phyloP scores from a whole-genome alignment of 2,113 vertebrate genomes.

The Chlamydotis undulata region DNA sequence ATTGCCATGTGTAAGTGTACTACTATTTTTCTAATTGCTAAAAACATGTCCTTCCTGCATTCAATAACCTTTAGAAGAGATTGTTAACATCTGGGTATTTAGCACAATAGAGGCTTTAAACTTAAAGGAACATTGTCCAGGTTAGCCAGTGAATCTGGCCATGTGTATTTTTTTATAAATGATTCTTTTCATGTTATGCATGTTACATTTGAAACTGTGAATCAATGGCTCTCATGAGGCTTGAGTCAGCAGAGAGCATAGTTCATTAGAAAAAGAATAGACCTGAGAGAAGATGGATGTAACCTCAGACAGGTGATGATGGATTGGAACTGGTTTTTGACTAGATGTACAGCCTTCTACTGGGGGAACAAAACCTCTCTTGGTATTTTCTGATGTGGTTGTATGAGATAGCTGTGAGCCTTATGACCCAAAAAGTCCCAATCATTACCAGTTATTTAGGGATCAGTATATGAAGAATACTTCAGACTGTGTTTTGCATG shows the following conservation, averaged over 20 bases:
- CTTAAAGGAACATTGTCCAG: slow-evolving; percentile 47
- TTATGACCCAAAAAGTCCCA: background rate
- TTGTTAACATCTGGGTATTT: slow-evolving; percentile 66
- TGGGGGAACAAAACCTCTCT: background rate
- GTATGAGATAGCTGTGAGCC: background rate
- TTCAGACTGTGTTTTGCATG: background rate
- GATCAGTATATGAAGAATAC: background rate
- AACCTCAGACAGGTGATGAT: background rate
- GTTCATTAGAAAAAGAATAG: background rate
- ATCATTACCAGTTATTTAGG: background rate
- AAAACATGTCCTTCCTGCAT: slow-evolving; percentile 65
- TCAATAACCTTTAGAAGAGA: slow-evolving; percentile 51
- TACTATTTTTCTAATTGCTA: slow-evolving; percentile 70
- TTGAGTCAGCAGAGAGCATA: background rate
- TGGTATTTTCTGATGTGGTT: background rate
- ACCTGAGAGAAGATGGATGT: background rate
- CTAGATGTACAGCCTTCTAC: background rate
- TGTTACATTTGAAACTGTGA: background rate
- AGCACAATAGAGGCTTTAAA: slow-evolving; percentile 49
- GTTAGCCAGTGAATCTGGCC: slow-evolving; percentile 1
- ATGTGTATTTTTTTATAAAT: background rate
- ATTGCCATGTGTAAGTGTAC: slow-evolving; percentile 67
- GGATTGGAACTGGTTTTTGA: background rate
- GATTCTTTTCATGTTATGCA: background rate
- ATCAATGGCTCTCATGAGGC: background rate